Evolutionary conservation across 2,888 invertebrate genomes (phyloP), one percentile per base, ranked within the genome.

Genomic region (Sesia bembeciformis): DNA sequence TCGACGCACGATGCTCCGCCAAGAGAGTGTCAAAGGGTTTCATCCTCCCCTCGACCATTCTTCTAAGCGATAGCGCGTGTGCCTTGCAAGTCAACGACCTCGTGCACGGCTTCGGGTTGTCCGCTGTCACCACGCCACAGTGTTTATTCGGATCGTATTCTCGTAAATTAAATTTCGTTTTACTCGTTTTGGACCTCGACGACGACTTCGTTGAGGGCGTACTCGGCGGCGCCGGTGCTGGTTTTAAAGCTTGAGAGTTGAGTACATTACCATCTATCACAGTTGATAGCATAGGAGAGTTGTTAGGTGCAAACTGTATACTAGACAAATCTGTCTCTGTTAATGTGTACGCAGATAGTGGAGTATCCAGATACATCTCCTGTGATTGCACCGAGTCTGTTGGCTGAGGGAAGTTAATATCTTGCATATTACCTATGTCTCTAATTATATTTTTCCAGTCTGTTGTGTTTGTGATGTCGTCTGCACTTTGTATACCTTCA

Each of bases 61-160:
- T 84, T 56, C 95, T 84, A 62, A 94, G 76, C 49, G 94, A 93
- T 62, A 95, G 84, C 38, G 94, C 93, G 74, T 93, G 93, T 43
- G 92, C 91, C 70, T 92, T 93, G 68, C 92, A 93, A 50, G 95
- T 95, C 55, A 96, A 90, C 38, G 95, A 95, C 57, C 96, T 88
- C 53, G 95, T 95, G 76, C 96, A 96, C 0, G 94, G 94, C 66
- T 93, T 93, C 4, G 90, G 90, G 59, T 91, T 92, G 61, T 94
- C 94, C 3, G 90, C 91, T 54, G 91, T 92, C 64, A 92, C 81
- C 8, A 96, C 96, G 3, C 96, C 96, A 76, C 96, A 96, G 74
- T 96, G 96, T 63, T 94, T 92, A 74, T 96, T 94, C 23, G 96
- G 93, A 78, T 96, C 94, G 81, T 94, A 96, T 72, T 95, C 94